Evolutionary conservation across 2,113 vertebrate species (phyloP), one percentile per base, ranked within the genome.

Genomic region (Camelus bactrianus): DNA sequence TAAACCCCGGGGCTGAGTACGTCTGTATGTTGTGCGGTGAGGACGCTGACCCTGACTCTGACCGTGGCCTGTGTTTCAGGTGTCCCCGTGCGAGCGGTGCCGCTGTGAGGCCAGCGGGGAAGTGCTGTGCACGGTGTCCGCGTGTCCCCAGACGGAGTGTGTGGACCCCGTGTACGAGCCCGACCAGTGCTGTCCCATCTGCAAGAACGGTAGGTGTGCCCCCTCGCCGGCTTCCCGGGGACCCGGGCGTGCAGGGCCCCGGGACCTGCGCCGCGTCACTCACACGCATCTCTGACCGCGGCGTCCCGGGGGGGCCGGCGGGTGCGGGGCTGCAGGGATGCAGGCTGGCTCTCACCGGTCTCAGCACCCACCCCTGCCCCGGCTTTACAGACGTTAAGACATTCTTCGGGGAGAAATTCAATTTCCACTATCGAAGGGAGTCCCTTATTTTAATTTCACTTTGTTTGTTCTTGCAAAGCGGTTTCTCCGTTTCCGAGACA

Each of bases 101-200:
- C 99, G 99, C 79, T 99, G 99, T 17, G 99, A 99, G 97, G 99
- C 98, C 95, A 99, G 99, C 0, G 99, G 99, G 1, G 99, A 99
- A 96, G 99, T 99, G 95, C 97, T 99, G 98, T 99, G 99, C 96
- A 99, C 99, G 0, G 99, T 99, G 96, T 99, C 99, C 0, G 99
- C 99, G 35, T 99, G 99, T 97, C 99, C 99, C 69, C 99, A 99
- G 98, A 99, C 99, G 0, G 99, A 99, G 97, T 99, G 99, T 2
- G 99, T 99, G 98, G 99, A 99, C 97, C 99, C 99, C 0, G 99
- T 99, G 67, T 99, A 99, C 3, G 99, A 99, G 98, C 99, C 99
- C 0, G 99, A 99, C 84, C 99, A 99, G 97, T 99, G 99, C 98
- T 99, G 99, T 91, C 99, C 99, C 75, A 99, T 99, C 98, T 99